These are phyloP conservation scores for Ptilorrhoa leucosticta DNA, from an alignment of 2,113 vertebrate species.

Conservation along the genomic window DNA sequence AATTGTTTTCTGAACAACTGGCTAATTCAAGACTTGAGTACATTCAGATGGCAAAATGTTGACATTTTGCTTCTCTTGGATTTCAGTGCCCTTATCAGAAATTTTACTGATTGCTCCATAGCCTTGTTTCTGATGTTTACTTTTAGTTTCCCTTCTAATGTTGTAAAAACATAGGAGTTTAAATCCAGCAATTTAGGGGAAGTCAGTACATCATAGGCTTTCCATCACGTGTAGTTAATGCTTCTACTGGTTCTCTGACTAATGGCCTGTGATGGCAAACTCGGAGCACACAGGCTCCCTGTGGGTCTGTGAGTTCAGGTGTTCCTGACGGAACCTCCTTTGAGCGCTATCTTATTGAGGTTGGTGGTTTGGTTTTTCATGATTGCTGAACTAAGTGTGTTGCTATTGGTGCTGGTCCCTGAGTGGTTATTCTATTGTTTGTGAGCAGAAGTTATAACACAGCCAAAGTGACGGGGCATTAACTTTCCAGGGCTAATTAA, in stretches of 20 bases:
- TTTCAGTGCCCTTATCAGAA: background rate
- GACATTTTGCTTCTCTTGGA: background rate
- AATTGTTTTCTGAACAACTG: background rate
- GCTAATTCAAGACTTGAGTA: background rate
- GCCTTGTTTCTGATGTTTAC: background rate
- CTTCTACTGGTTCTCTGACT: background rate
- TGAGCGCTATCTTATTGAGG: background rate
- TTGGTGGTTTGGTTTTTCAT: background rate
- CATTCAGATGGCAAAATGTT: background rate
- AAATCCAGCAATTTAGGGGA: background rate
- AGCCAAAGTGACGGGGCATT: background rate
- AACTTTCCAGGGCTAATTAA: background rate
- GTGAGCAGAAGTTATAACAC: background rate
- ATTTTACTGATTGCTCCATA: background rate
- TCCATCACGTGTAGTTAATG: background rate
- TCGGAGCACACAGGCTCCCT: background rate
- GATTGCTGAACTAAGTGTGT: background rate
- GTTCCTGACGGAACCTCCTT: background rate
- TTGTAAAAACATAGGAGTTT: background rate
- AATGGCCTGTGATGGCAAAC: background rate
- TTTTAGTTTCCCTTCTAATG: background rate
- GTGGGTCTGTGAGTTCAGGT: background rate
- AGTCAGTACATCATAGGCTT: background rate
- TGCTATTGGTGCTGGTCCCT: background rate
- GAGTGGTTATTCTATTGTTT: background rate